A percentile compares a stretch with the other conserved stretches of the same genome.
phyloP scores from a whole-genome alignment of 2,888 invertebrate species.

The Sinodicranocentrus sp. region DNA sequence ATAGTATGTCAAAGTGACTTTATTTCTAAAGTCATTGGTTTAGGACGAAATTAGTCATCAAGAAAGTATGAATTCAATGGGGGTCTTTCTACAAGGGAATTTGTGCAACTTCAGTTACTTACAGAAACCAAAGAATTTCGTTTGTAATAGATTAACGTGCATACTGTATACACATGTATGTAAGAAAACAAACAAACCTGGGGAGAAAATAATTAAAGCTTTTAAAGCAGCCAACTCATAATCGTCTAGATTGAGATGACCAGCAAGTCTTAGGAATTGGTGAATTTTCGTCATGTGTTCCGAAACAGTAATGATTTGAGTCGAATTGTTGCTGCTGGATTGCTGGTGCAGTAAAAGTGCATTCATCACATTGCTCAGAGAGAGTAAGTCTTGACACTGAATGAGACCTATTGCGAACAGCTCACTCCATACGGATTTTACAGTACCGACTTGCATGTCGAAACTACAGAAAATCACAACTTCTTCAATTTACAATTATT shows the following conservation, averaged over 20 bases:
- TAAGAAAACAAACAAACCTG: conserved; percentile 81
- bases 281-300: conserved; percentile 72
- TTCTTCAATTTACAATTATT: conserved; percentile 1
- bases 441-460: conserved; percentile 72
- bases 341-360: conserved; percentile 72
- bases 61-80: neutral
- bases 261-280: conserved; percentile 69
- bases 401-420: conserved; percentile 74
- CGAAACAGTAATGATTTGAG: conserved; percentile 66
- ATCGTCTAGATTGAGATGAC: conserved; percentile 82
- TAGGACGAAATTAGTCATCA: too few relatives aligned
- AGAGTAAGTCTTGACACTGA: conserved; percentile 74
- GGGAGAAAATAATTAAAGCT: conserved; percentile 89
- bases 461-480: conserved; percentile 62
- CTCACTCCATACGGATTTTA: conserved; percentile 74
- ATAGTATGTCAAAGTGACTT: too few relatives aligned
- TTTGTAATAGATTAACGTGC: too few relatives aligned
- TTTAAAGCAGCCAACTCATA: conserved; percentile 93
- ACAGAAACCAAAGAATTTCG: too few relatives aligned
- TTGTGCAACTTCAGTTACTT: too few relatives aligned
- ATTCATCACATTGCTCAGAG: conserved; percentile 72
- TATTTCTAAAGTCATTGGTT: too few relatives aligned
- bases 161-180: too few relatives aligned
- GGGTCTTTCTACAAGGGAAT: neutral
- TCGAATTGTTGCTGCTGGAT: conserved; percentile 69